phyloP scores from a whole-genome alignment of 2,113 vertebrate species.

The Microtus montanus region DNA sequence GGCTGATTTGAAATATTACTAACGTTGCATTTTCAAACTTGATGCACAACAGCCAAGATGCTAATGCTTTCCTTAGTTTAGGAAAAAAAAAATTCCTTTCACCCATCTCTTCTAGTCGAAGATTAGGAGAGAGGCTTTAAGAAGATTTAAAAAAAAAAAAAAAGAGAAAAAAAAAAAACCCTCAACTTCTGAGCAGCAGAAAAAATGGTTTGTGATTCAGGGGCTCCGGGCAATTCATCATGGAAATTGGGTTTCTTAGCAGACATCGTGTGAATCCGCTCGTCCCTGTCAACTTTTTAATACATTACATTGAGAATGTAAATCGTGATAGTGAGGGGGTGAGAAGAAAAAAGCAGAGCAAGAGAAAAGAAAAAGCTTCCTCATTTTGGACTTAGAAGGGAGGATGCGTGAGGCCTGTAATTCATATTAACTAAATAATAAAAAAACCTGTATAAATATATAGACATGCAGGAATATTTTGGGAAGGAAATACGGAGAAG shows the following conservation, averaged over 20 bases:
- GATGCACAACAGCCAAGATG: constrained; percentile 97
- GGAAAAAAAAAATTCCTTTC: constrained; percentile 94
- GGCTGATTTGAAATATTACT: constrained; percentile 99
- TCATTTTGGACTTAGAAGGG: constrained; percentile 88
- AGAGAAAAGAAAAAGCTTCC: constrained; percentile 89
- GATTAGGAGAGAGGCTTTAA: constrained; percentile 99
- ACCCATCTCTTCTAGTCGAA: constrained; percentile 98
- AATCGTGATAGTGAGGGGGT: constrained; percentile 95
- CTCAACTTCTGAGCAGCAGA: constrained; percentile 94
- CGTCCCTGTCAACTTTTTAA: constrained; percentile 99
- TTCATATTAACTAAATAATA: constrained; percentile 89
- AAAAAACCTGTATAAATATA: constrained; percentile 81
- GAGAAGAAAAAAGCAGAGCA: constrained; percentile 70
- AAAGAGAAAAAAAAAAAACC: constrained; percentile 89
- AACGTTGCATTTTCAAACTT: constrained; percentile 99
- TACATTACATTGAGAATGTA: constrained; percentile 99
- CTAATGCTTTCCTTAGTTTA: constrained; percentile 97
- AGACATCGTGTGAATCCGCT: constrained; percentile 99
- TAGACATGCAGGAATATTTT: constrained; percentile 77
- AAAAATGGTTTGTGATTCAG: constrained; percentile 99
- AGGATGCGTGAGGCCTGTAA: constrained; percentile 86
- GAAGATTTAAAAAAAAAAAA: constrained; percentile 95
- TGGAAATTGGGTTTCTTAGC: constrained; percentile 99
- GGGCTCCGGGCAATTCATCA: constrained; percentile 99
- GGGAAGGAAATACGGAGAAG: constrained; percentile 66